Evolutionary conservation across 2,113 vertebrate species (phyloP).

Genomic region (Puntigrus tetrazona): DNA sequence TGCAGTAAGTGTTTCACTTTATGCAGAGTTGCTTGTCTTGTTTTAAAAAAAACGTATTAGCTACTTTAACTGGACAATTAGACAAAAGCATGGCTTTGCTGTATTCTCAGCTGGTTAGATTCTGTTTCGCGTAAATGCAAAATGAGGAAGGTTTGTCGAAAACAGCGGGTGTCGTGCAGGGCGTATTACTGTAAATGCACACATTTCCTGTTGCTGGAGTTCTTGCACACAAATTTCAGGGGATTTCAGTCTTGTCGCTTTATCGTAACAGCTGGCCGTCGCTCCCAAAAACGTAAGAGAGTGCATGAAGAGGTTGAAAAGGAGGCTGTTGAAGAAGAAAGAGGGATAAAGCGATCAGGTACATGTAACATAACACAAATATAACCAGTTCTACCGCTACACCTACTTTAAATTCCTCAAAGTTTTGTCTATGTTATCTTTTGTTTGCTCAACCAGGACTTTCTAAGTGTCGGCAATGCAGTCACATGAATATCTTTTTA

Average conservation of each 20-base stretch:
- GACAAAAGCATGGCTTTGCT: background rate
- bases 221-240: background rate
- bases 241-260: constrained; percentile 20
- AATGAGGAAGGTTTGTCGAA: background rate
- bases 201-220: constrained; percentile 4
- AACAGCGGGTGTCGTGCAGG: background rate
- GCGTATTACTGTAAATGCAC: background rate
- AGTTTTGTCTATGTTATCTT: background rate
- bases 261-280: background rate
- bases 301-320: background rate
- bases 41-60: background rate
- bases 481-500: background rate
- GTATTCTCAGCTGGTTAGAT: background rate
- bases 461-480: background rate
- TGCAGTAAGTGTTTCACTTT: background rate
- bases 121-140: background rate
- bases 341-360: background rate
- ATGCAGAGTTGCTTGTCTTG: background rate
- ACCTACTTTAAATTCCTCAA: background rate
- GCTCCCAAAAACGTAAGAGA: background rate
- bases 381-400: background rate
- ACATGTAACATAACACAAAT: background rate
- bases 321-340: background rate
- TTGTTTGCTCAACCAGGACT: background rate
- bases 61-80: background rate